Percentiles rank a stretch among this genome's conserved stretches.
Evolutionary conservation across 1,140 invertebrate genomes (phyloP).

Genomic region (Hypsibius dujardini): DNA sequence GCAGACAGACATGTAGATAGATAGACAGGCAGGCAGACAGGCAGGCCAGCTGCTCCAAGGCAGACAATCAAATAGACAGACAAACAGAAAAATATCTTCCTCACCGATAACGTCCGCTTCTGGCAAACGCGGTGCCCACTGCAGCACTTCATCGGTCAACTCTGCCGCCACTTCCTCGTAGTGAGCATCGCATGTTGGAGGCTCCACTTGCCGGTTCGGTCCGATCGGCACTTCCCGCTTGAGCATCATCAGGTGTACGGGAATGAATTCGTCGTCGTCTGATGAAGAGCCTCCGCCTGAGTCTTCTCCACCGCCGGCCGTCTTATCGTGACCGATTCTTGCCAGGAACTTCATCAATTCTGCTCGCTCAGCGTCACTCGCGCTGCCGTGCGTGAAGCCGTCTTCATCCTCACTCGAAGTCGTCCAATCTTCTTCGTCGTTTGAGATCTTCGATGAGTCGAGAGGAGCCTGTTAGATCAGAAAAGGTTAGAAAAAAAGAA

Average conservation of each 20-base stretch:
- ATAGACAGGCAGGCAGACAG: no score
- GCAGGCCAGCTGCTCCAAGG: no score
- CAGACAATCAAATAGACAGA: no score
- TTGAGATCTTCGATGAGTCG: background rate
- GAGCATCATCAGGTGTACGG: background rate
- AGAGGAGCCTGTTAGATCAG: no score
- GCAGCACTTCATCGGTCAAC: background rate
- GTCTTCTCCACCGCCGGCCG: background rate
- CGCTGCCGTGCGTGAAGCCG: background rate
- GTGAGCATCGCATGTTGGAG: background rate
- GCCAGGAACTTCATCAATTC: conserved; percentile 3
- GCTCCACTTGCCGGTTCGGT: background rate
- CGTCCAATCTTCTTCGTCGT: background rate
- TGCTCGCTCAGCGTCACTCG: background rate
- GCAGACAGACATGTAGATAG: no score
- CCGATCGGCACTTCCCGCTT: conserved; percentile 11
- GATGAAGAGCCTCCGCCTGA: background rate
- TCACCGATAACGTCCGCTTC: background rate
- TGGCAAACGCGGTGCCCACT: background rate
- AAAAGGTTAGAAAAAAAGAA: no score
- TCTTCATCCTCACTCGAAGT: background rate
- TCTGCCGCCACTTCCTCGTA: background rate
- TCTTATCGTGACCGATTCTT: background rate
- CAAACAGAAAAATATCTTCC: background rate
- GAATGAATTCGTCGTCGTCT: conserved; percentile 6